Base-by-base conservation (phyloP, 2,797 vertebrate genomes). In the Decapterus maruadsi region DNA sequence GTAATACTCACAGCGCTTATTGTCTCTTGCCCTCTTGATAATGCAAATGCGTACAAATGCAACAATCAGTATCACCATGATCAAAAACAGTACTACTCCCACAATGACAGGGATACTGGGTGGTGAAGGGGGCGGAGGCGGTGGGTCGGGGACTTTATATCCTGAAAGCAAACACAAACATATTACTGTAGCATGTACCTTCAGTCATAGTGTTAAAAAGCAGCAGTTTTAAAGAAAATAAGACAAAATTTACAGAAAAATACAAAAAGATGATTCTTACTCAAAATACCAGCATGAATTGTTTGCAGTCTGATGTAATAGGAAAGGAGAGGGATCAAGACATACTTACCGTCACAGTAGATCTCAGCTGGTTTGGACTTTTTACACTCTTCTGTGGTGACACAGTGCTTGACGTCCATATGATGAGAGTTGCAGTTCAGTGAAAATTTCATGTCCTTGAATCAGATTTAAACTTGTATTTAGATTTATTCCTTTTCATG, bases 71-170 rank as follows among this genome's bases (percentile, higher is more conserved):
- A 81, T 53, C 22, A 89, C 12, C 60, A 89, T 1, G 40, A 91
- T 1, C 34, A 92, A 22, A 58, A 72, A 0, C 6, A 85, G 2
- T n/a, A 58, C 22, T 1, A 76, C 42, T 8, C 53, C 90, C 12
- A 92, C 8, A 5, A 76, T 34, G 1, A 87, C 2, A 2, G 58
- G 12, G 34, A 77, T 10, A 1, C 34, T 29, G 3, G 9, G 2
- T 9, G 1, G 0, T 0, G 0, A 0, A 6, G 0, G 0, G 12
- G 2, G 10, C 9, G 0, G 0, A 9, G 2, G 0, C 0, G 1
- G 0, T 0, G 2, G 4, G 1, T 0, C 0, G 1, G 7, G 0
- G 0, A 0, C 0, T 0, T 0, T 0, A 51, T 75, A 75, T 0
- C 0, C 90, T 90, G 78, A 68, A 83, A 87, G 58, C 10, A 77